phyloP scores from a whole-genome alignment of 1,140 invertebrate species.

The Psix sp. region DNA sequence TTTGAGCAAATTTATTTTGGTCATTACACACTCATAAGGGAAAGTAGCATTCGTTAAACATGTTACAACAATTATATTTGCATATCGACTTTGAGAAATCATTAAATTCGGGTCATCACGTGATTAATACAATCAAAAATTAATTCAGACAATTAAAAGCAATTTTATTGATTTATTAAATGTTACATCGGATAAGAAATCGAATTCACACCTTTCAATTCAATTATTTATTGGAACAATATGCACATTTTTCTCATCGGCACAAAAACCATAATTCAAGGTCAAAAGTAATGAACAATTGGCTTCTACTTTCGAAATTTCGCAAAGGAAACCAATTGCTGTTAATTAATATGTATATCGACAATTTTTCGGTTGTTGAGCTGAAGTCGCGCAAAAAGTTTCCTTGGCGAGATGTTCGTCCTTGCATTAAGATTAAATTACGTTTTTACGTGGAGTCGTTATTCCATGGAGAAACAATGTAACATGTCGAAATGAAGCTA shows the following conservation, averaged over 20 bases:
- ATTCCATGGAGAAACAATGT: constrained; percentile 49
- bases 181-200: constrained; percentile 11
- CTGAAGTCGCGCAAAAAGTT: constrained; percentile 4
- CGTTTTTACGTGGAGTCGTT: constrained; percentile 44
- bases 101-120: neutral
- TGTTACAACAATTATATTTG: constrained; percentile 9
- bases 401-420: constrained; percentile 21
- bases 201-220: constrained; percentile 31
- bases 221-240: too few species aligned
- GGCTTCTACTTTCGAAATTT: too few species aligned
- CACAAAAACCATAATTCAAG: constrained; percentile 3
- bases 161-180: constrained; percentile 19
- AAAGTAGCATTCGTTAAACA: constrained; percentile 3
- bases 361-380: constrained; percentile 6
- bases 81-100: constrained; percentile 10
- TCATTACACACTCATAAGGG: constrained; percentile 6
- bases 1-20: constrained; percentile 10
- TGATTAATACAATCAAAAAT: constrained; percentile 1
- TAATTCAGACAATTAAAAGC: constrained; percentile 16
- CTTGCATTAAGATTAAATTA: constrained; percentile 57
- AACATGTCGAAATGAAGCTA: constrained; percentile 59
- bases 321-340: too few species aligned
- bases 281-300: too few species aligned
- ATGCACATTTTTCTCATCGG: constrained; percentile 12
- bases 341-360: too few species aligned